Evolutionary conservation across 2,113 vertebrate genomes (phyloP), one percentile per base, ranked within the genome.

Genomic region (Siphamia tubifer): DNA sequence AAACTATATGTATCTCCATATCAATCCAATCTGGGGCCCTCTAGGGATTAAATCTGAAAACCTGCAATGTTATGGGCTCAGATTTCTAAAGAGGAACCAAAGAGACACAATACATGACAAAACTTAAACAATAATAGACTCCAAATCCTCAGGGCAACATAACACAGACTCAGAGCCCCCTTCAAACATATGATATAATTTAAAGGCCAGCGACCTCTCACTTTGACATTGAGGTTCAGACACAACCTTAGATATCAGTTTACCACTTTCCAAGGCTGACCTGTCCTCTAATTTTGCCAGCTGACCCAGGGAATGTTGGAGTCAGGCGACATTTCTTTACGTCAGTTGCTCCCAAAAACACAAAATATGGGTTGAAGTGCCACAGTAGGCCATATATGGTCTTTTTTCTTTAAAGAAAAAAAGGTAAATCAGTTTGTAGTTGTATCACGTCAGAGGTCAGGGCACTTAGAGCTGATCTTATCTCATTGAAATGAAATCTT

Each of bases 141-240:
- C 11, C 5, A 43, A 77, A 75, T 67, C 81, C 79, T 74, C 45
- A 20, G 16, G 67, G 77, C 42, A 39, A 53, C 31, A 72, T 49
- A 66, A 77, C 54, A 63, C 15, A 68, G 57, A 57, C 65, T 30
- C 47, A 12, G 16, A 82, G 55, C 10, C 45, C 52, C 60, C 36
- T 56, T 65, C 42, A 83, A 85, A 89, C 82, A 81, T 57, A 83
- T 82, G 84, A 88, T 66, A 81, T 78, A 75, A 83, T 74, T 77
- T 67, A 82, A 58, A 78, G 82, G 74, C 57, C 73, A 76, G 21
- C 45, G 45, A 74, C 83, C 73, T 30, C 30, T 87, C 82, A 83
- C 85, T 77, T 84, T 84, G 82, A 89, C 85, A 61, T 68, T 81
- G 68, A 60, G 63, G 75, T 76, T 74, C 62, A 82, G 67, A 42